Base-by-base conservation (phyloP, 2,888 invertebrate genomes). In the Dysmachus trigonus region DNA sequence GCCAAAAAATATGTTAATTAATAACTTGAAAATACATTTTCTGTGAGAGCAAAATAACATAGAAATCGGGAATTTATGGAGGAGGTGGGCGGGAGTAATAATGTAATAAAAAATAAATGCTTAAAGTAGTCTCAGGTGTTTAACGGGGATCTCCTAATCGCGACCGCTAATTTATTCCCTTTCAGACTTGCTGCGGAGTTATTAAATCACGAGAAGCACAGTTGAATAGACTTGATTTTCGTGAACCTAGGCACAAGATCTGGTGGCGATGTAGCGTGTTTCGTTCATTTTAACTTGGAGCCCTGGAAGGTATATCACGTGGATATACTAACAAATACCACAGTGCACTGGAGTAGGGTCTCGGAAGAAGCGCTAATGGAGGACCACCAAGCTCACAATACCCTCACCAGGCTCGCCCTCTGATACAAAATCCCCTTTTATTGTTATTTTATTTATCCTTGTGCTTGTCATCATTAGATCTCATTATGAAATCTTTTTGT, bases 401-500 rank as follows among this genome's bases (percentile, higher is more conserved):
- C 79, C 86, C 86, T 86, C 77, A 77, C 76, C 38, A 31, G 22
- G 51, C 47, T 73, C 76, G 51, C 31, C 81, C 85, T 51, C 47
- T 72, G 35, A 53, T 27, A 35, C 27, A 51, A 30, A 62, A 76
- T 47, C 76, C 51, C 31, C 74, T 71, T 83, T 83, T 77, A 77
- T 85, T 85, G 85, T 85, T 85, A 77, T 77, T 77, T 85, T 85
- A 85, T 77, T 85, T 85, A 62, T 85, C 71, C 85, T 79, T 86
- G 51, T 81, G 79, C 81, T 87, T 87, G 87, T 87, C 87, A 86
- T 86, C 87, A 87, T 87, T 87, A 86, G 87, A 86, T 86, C 87
- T 87, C 87, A 87, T 87, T 87, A 87, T 86, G 85, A 87, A 87
- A 86, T 87, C 86, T 87, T 86, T 86, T 87, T 87, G 85, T 85